phyloP scores from a whole-genome alignment of 2,797 vertebrate genomes.

The Cheirogaleus major region DNA sequence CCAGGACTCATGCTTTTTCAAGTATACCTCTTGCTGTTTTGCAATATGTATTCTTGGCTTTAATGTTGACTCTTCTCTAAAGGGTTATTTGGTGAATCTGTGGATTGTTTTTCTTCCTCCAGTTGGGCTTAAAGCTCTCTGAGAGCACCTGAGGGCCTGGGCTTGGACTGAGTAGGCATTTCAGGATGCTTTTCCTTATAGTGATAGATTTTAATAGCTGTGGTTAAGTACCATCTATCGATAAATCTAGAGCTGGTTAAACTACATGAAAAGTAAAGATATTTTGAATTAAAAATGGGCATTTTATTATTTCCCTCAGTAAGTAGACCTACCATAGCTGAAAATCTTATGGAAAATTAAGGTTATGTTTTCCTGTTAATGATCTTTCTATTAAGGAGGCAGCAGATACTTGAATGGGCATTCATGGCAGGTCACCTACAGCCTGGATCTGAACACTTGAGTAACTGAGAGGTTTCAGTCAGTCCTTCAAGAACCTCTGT shows the following conservation, averaged over 20 bases:
- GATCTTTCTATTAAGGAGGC: background rate
- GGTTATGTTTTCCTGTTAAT: background rate
- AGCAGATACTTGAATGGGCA: background rate
- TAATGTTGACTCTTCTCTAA: constrained; percentile 4
- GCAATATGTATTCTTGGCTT: background rate
- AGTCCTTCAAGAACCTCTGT: background rate
- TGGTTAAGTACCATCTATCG: background rate
- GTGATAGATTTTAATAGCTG: background rate
- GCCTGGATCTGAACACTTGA: background rate
- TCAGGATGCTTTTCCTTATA: background rate
- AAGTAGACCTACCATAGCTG: background rate
- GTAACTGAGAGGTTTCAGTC: background rate
- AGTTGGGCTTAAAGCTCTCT: background rate
- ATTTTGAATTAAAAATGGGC: constrained; percentile 26
- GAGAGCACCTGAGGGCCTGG: background rate
- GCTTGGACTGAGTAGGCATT: background rate
- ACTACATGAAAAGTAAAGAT: background rate
- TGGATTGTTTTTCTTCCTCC: background rate
- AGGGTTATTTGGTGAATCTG: background rate
- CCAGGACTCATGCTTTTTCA: background rate
- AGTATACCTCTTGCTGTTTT: background rate
- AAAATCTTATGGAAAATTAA: constrained; percentile 21
- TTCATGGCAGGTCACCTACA: background rate
- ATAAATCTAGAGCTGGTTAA: constrained; percentile 5
- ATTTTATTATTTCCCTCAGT: constrained; percentile 34